Base-by-base conservation (phyloP, 2,113 vertebrate species). In the Paradisaea rubra region DNA sequence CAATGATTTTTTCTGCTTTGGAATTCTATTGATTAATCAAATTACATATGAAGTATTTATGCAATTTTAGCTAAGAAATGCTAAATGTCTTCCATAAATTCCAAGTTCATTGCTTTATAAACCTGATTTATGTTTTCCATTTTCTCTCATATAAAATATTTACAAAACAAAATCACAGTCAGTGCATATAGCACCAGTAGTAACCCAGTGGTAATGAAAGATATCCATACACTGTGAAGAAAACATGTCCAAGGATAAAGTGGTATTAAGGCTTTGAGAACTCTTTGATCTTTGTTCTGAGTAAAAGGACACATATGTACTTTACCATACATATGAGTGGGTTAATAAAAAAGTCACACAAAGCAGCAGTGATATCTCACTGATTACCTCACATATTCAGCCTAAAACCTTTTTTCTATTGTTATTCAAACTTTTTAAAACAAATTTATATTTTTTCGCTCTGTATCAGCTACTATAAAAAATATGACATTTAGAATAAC, bases 1-100 rank as follows among this genome's bases (percentile, higher is more conserved):
- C 35, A 69, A 31, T 17, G 11, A 50, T 68, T 94, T 79, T 68
- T 72, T 91, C 76, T 70, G 72, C 73, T 89, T 97, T 96, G 86
- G 49, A 86, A 81, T 83, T 91, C 71, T 89, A 54, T 15, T 2
- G 3, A 73, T 59, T 60, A 66, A 63, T 61, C 15, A 56, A 91
- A 74, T 41, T 41, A 37, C 10, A 8, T 37, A 66, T 13, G 19
- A 71, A 69, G 8, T 54, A 59, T 85, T 64, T 82, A 22, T 71
- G 33, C 86, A 52, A 76, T 87, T 71, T 79, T 68, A 79, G 24
- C 70, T 31, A 57, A 74, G 8, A 71, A 79, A 82, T 50, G 17
- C 19, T 76, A 71, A 59, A 60, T 45, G 14, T 52, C 23, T 70
- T 81, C 30, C 45, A 85, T 60, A 74, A 82, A 65, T 60, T 86